Base-by-base conservation (phyloP, 2,113 vertebrate species). In the Dinomys branickii region DNA sequence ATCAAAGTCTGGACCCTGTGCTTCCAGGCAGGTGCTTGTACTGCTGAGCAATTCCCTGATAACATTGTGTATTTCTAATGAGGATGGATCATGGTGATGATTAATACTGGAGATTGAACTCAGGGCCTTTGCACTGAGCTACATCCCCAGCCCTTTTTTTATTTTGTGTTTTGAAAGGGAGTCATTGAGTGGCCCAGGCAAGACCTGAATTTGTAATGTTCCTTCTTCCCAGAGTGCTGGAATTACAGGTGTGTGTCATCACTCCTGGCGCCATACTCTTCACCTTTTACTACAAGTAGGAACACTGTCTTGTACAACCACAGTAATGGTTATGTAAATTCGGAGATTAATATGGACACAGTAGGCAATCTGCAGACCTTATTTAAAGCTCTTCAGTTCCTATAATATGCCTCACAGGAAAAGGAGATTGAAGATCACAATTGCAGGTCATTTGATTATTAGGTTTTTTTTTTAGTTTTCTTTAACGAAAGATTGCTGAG, bases 381-480 rank as follows among this genome's bases (percentile, higher is more conserved):
- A 71, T 58, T 86, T 78, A 93, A 59, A 90, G 91, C 81, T 85
- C 4, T 50, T 52, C 50, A 33, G 6, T 93, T 95, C 71, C 81
- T n/a, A 33, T 71, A 80, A 73, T 50, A 4, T 54, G 58, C 24
- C 54, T 84, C n/a, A 54, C 26, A 71, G 93, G 38, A 35, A 89
- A 80, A 94, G 24, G 83, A 88, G 16, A 94, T 16, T 94, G 71
- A 89, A 73, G 69, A 41, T 73, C 22, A 75, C 28, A 22, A 88
- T 16, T 94, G 78, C 89, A 73, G 69, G 24, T 73, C 22, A 75
- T 92, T 85, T 5, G 35, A 1, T 88, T 84, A 52, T 33, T 33
- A 38, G 19, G 13, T 90, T 82, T 69, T 92, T n/a, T 17, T 63
- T 63, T 77, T 88, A 47, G 22, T 78, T 58, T 67, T 41, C 44